Percentiles rank a stretch among this genome's conserved stretches.
phyloP scores from a whole-genome alignment of 2,888 invertebrate genomes.

The Erebia ligea region DNA sequence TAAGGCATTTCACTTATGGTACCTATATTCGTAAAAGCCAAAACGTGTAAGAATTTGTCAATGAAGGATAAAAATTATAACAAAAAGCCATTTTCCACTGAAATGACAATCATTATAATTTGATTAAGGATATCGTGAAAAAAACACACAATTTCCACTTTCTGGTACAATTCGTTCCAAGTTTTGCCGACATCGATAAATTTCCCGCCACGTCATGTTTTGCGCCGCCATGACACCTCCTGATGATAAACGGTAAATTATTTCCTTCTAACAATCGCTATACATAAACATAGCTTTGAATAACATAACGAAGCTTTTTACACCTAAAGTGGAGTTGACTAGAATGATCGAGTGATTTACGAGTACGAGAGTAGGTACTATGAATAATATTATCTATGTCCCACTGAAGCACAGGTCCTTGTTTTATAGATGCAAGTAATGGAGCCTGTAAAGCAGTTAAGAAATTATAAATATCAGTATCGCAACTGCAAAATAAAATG shows the following conservation, averaged over 20 bases:
- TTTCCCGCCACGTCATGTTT: neutral
- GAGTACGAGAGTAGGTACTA: too few species aligned
- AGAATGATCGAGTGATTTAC: too few species aligned
- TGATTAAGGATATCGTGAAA: neutral
- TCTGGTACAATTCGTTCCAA: constrained; percentile 3
- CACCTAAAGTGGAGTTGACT: neutral
- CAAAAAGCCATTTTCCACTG: neutral
- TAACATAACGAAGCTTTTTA: neutral
- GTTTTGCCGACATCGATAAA: neutral
- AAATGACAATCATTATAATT: neutral
- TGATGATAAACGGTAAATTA: constrained; percentile 1
- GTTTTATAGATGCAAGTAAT: too few species aligned
- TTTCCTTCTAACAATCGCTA: neutral
- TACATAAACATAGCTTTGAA: neutral
- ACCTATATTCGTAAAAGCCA: neutral
- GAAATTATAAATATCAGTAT: too few species aligned
- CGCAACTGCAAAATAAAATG: too few species aligned
- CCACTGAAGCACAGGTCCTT: too few species aligned
- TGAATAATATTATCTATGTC: too few species aligned
- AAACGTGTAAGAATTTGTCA: neutral
- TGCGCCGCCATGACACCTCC: neutral
- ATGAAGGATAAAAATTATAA: neutral
- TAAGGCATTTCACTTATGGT: too few species aligned
- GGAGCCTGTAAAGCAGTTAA: too few species aligned
- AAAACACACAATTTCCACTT: neutral